Conservation (phyloP, 2,797 vertebrate genomes). For the Eutrigla gurnardus region DNA sequence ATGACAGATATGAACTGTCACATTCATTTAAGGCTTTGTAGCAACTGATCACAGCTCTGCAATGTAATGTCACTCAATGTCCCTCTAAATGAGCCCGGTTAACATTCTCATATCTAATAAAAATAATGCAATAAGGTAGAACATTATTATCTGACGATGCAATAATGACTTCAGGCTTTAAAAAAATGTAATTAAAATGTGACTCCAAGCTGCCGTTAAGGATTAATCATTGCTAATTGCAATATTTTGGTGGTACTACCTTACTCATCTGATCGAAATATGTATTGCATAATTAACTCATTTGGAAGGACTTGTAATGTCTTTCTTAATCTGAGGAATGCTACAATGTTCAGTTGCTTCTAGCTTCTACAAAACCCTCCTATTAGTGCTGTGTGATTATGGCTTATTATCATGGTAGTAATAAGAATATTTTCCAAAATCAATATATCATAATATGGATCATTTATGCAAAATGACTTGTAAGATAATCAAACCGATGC, state of each 20-base stretch:
- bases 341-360: conserved; percentile 6
- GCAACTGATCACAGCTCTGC: conserved; percentile 31
- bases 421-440: conserved; percentile 11
- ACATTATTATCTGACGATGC: conserved; percentile 28
- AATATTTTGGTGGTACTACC: conserved; percentile 8
- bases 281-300: background rate
- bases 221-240: conserved; percentile 5
- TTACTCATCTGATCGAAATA: background rate
- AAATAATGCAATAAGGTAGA: conserved; percentile 14
- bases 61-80: conserved; percentile 22
- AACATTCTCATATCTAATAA: conserved; percentile 19
- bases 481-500: background rate
- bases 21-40: conserved; percentile 23
- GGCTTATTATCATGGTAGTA: conserved; percentile 2
- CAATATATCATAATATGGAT: background rate
- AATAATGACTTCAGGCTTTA: background rate
- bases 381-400: background rate
- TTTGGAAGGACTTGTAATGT: conserved; percentile 6
- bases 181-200: conserved; percentile 18
- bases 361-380: background rate
- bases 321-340: background rate
- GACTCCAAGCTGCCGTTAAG: conserved; percentile 15
- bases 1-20: conserved; percentile 21
- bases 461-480: conserved; percentile 2
- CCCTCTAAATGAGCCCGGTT: conserved; percentile 30